A percentile compares a stretch with the other conserved stretches of the same genome.
These are phyloP conservation scores for Cremastobaeus sp. DNA, from an alignment of 2,888 invertebrate species.

Conservation along the genomic window DNA sequence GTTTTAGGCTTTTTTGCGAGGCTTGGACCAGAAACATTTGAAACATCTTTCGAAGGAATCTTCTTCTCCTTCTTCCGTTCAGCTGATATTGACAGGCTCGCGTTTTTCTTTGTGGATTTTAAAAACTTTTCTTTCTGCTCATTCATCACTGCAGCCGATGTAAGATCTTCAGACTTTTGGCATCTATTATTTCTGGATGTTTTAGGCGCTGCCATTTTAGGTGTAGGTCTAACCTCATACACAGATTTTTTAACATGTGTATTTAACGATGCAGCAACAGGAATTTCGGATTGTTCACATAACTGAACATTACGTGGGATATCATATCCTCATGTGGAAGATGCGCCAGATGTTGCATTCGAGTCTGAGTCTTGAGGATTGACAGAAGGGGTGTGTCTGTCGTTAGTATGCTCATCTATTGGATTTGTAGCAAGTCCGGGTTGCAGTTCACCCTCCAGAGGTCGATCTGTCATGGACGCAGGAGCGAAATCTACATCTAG, in stretches of 20 bases:
- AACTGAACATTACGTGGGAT: not conserved
- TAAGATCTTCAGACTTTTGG: constrained; percentile 24
- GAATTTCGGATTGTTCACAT: not conserved
- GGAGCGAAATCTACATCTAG: constrained; percentile 58
- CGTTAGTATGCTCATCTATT: constrained; percentile 4
- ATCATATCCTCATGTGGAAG: constrained; percentile 1
- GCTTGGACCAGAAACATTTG: constrained; percentile 18
- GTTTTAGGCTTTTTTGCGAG: constrained; percentile 10
- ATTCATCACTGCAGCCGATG: constrained; percentile 14
- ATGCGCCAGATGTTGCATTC: constrained; percentile 10
- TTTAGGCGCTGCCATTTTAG: constrained; percentile 22
- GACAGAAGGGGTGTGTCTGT: constrained; percentile 8
- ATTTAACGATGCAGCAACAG: constrained; percentile 7
- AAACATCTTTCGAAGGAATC: constrained; percentile 12
- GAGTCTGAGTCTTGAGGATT: constrained; percentile 12
- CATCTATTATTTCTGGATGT: constrained; percentile 9
- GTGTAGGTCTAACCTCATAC: constrained; percentile 12
- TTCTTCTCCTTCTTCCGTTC: constrained; percentile 17
- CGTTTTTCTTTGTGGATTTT: constrained; percentile 8
- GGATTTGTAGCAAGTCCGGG: constrained; percentile 6
- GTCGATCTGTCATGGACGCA: constrained; percentile 39
- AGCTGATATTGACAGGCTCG: constrained; percentile 8
- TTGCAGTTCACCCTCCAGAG: constrained; percentile 9
- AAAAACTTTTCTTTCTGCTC: constrained; percentile 14
- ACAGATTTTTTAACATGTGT: constrained; percentile 10